Evolutionary conservation across 2,888 invertebrate genomes (phyloP).

Genomic region (Andrena minutula): DNA sequence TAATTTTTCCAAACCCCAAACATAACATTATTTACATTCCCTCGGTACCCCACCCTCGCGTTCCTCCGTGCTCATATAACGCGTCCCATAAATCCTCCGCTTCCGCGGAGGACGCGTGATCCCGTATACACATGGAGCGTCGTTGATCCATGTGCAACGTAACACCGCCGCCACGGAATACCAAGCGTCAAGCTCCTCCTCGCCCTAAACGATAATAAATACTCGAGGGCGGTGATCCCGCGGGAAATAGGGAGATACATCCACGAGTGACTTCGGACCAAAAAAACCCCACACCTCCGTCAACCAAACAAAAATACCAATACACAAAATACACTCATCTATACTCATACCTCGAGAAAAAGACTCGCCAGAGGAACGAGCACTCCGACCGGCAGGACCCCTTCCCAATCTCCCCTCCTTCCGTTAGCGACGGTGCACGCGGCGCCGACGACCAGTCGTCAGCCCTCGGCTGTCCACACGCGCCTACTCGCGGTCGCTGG

Average conservation of each 20-base stretch:
- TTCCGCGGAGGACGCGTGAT: constrained; percentile 9
- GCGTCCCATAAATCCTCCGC: constrained; percentile 27
- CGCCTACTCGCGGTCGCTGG: constrained; percentile 6
- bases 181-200: neutral
- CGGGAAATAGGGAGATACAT: no score
- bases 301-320: neutral
- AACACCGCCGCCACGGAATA: neutral
- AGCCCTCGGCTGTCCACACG: constrained; percentile 3
- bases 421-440: constrained; percentile 28
- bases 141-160: constrained; percentile 28
- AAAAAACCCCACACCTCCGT: no score
- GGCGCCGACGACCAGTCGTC: constrained; percentile 27
- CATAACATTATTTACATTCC: constrained; percentile 5
- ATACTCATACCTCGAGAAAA: constrained; percentile 22
- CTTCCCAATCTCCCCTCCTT: neutral
- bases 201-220: no score
- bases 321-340: neutral
- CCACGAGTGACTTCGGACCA: no score
- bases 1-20: no score
- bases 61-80: constrained; percentile 12
- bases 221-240: no score
- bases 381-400: constrained; percentile 38
- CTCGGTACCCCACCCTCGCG: neutral
- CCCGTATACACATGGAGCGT: constrained; percentile 10
- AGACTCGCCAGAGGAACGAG: constrained; percentile 19